Evolutionary conservation across 2,888 invertebrate species (phyloP).

Genomic region (Mimas tiliae): DNA sequence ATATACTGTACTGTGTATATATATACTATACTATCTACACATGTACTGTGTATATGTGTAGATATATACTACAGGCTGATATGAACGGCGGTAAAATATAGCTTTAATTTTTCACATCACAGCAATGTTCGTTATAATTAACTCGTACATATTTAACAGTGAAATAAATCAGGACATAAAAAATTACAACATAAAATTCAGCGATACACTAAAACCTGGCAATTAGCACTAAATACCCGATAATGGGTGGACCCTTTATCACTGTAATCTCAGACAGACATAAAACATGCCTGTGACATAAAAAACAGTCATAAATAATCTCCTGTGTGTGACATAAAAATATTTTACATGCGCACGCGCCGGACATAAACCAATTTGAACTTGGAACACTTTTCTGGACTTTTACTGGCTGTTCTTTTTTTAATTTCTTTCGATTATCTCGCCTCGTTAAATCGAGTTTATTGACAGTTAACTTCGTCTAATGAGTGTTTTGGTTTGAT

Average conservation of each 20-base stretch:
- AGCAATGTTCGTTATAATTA: background rate
- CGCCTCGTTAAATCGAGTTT: slow-evolving; percentile 58
- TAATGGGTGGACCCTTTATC: slow-evolving; percentile 66
- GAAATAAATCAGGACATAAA: slow-evolving; percentile 20
- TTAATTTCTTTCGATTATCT: slow-evolving; percentile 25
- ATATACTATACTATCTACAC: too few relatives aligned
- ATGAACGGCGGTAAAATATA: background rate
- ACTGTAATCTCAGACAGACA: slow-evolving; percentile 44
- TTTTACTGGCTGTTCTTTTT: slow-evolving; percentile 7
- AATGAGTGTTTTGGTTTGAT: slow-evolving; percentile 52
- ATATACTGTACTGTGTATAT: too few relatives aligned
- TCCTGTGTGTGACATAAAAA: slow-evolving; percentile 55
- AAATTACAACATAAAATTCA: slow-evolving; percentile 8
- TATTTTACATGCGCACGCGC: slow-evolving; percentile 74
- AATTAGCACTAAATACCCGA: slow-evolving; percentile 73
- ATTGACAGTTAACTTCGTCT: slow-evolving; percentile 60
- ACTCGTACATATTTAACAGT: background rate
- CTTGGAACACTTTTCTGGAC: slow-evolving; percentile 4
- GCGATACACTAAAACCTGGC: slow-evolving; percentile 55
- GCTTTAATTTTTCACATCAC: background rate
- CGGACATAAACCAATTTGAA: slow-evolving; percentile 34
- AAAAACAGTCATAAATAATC: slow-evolving; percentile 58
- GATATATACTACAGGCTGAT: too few relatives aligned
- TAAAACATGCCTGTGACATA: slow-evolving; percentile 32
- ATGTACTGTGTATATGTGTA: too few relatives aligned